phyloP scores from a whole-genome alignment of 30 jellyfish, hydroid and myxozoan species.

The Sanderia malayensis region DNA sequence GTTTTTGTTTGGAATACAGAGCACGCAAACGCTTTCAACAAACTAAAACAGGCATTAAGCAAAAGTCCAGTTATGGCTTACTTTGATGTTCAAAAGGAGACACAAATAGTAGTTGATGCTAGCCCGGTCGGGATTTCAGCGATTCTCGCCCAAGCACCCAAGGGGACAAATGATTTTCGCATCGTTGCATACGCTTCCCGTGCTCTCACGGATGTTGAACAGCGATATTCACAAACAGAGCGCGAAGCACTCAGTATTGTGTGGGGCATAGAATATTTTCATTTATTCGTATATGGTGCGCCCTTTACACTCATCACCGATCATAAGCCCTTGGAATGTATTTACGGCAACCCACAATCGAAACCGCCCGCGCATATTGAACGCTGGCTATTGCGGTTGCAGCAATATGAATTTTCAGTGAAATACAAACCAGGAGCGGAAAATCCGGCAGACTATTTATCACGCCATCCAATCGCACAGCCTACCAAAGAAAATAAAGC shows the following conservation, averaged over 20 bases:
- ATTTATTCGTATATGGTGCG: constrained; percentile 17
- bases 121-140: constrained; percentile 37
- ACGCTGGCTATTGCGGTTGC: constrained; percentile 26
- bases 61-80: constrained; percentile 26
- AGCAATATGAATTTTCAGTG: constrained; percentile 19
- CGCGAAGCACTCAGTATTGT: constrained; percentile 28
- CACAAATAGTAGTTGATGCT: constrained; percentile 6
- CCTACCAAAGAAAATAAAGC: no score
- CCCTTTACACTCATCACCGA: constrained; percentile 25
- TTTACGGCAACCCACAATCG: constrained; percentile 5
- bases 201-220: constrained; percentile 14
- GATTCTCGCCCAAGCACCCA: constrained; percentile 13
- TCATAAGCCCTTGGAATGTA: constrained; percentile 36
- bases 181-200: constrained; percentile 33
- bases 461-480: constrained; percentile 44
- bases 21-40: constrained; percentile 7
- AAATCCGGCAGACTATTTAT: constrained; percentile 36
- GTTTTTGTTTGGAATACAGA: constrained; percentile 8
- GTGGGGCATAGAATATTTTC: constrained; percentile 33
- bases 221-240: constrained; percentile 45
- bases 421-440: constrained; percentile 25
- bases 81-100: constrained; percentile 23
- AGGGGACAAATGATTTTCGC: not conserved
- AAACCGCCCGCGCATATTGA: constrained; percentile 48
- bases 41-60: constrained; percentile 7